Conservation (phyloP, 2,888 invertebrate genomes). For the Sipha maydis region DNA sequence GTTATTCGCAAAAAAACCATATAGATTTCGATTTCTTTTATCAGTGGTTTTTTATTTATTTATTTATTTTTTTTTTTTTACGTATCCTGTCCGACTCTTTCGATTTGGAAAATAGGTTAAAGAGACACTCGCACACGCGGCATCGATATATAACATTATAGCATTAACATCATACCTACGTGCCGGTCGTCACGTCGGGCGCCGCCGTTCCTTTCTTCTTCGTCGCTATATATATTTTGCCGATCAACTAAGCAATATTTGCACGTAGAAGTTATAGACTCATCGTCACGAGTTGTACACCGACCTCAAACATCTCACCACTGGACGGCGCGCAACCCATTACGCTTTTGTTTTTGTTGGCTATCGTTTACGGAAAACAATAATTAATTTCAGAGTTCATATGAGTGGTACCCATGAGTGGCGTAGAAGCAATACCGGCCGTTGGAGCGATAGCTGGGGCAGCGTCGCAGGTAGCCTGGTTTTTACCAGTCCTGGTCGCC, state of each 20-base stretch:
- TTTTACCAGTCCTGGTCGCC: constrained; percentile 85
- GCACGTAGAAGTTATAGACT: constrained; percentile 26
- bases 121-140: neutral
- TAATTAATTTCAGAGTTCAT: neutral
- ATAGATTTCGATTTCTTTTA: neutral
- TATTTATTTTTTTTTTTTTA: neutral
- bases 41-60: neutral
- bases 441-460: constrained; percentile 75
- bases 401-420: constrained; percentile 61
- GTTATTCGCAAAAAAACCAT: neutral
- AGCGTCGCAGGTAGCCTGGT: constrained; percentile 80
- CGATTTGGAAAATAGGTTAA: constrained; percentile 25
- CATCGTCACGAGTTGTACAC: too few relatives aligned
- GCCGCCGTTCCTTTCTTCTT: constrained; percentile 53
- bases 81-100: neutral
- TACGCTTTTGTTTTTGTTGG: neutral
- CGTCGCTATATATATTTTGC: constrained; percentile 8
- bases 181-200: constrained; percentile 48
- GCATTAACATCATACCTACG: neutral
- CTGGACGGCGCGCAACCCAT: neutral
- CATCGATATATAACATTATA: neutral
- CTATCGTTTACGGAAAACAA: neutral
- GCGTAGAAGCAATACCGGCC: constrained; percentile 65
- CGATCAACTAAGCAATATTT: neutral
- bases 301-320: constrained; percentile 11